Base-by-base conservation (phyloP, 2,888 invertebrate species). In the Blastobasis adustella region DNA sequence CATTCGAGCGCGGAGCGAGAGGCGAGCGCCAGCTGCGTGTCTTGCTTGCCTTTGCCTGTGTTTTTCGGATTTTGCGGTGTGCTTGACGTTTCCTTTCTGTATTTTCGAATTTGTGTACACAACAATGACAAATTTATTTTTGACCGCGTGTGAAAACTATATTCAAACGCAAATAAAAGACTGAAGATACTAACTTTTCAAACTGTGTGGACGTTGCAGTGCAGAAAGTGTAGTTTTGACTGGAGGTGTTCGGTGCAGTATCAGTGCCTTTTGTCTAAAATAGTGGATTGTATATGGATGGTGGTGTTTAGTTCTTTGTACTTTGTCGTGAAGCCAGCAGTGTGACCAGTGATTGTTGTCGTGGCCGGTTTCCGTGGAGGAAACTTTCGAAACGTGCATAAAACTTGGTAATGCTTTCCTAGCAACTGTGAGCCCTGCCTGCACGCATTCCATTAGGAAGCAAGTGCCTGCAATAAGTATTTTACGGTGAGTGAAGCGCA, bases 311-410 rank as follows among this genome's bases (percentile, higher is more conserved):
- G 64, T 68, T 66, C 59, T 63, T 74, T 67, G 76, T 76, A 74
- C 77, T 69, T 74, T 79, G 75, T 72, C 70, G 73, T 72, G 72
- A 73, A 80, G 74, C 69, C 70, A 73, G 70, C 71, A 80, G 79
- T 86, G 84, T 82, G 77, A 82, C 78, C 82, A 86, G 87, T 87
- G 86, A 87, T 86, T 88, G 87, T 87, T 85, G 85, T 83, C 84
- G 82, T 82, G 81, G 82, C 87, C 79, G 82, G 86, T 86, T 88
- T 85, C 82, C 80, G 76, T 77, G 71, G 71, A 78, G 86, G 82
- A 83, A 82, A 86, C 84, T 86, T 87, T 86, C 85, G 78, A 83
- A 87, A 84, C 82, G 82, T 84, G 83, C 81, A 84, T 84, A 82
- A 82, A 85, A 79, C 82, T 82, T 78, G 82, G 79, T 86, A 82